These are phyloP conservation scores for Zaprionus africanus DNA, from an alignment of 1,140 invertebrate species.

Conservation along the genomic window DNA sequence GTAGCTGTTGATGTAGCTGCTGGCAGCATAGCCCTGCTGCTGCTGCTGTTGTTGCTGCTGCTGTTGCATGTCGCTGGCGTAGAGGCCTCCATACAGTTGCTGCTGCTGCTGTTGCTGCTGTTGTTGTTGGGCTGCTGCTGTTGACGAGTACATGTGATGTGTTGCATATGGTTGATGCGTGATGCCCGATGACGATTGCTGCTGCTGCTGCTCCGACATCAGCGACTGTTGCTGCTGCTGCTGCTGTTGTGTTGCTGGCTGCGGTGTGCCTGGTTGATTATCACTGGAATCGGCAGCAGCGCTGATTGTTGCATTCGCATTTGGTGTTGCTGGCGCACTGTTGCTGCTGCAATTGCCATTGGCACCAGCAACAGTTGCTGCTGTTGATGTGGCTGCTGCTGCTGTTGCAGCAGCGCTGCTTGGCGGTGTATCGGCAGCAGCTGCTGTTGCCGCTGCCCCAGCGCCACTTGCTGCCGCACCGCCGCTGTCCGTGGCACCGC, in stretches of 20 bases:
- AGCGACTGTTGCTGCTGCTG: conserved; percentile 50
- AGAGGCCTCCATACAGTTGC: conserved; percentile 85
- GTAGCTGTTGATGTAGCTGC: conserved; percentile 79
- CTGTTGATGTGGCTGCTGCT: conserved; percentile 27
- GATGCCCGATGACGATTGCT: conserved; percentile 52
- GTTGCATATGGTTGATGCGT: conserved; percentile 84
- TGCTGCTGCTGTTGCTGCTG: conserved; percentile 59
- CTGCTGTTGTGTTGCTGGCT: conserved; percentile 64
- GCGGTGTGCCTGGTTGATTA: conserved; percentile 83
- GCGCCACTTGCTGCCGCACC: conserved; percentile 20
- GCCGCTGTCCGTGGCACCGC: conserved; percentile 28
- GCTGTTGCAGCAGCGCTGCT: conserved; percentile 27
- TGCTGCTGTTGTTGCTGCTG: conserved; percentile 66
- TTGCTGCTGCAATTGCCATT: conserved; percentile 12
- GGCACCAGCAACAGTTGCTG: not conserved
- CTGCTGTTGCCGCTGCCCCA: conserved; percentile 22
- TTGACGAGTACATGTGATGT: conserved; percentile 63
- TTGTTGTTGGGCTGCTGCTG: conserved; percentile 62
- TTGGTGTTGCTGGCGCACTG: conserved; percentile 66
- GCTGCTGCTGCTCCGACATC: conserved; percentile 45
- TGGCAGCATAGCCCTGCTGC: conserved; percentile 60
- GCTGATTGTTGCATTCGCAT: conserved; percentile 70
- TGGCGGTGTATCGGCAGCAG: conserved; percentile 43
- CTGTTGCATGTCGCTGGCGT: conserved; percentile 88
- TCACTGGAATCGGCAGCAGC: conserved; percentile 84